phyloP scores from a whole-genome alignment of 2,113 vertebrate species.

The Alligator sinensis region DNA sequence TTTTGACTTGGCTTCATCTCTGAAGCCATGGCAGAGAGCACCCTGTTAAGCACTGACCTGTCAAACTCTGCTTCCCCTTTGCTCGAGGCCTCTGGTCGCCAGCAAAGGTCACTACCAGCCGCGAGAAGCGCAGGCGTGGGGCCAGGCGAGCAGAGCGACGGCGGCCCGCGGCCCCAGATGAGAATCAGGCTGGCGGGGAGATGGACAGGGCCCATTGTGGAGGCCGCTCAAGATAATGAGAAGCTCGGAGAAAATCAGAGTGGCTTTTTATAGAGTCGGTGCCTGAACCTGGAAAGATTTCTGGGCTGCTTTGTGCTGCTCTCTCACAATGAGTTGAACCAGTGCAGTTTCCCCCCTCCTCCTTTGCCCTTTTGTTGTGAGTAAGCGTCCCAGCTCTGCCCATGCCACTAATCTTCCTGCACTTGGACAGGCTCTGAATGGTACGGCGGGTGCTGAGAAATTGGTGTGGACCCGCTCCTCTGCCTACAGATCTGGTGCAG shows the following conservation, averaged over 20 bases:
- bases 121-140: rapidly evolving
- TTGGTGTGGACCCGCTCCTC: neutral
- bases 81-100: neutral
- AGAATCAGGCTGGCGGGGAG: neutral
- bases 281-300: neutral
- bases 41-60: neutral
- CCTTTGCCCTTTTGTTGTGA: neutral
- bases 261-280: neutral
- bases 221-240: neutral
- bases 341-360: neutral
- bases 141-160: neutral
- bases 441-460: neutral
- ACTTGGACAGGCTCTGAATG: neutral
- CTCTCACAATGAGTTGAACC: neutral
- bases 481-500: neutral
- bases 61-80: neutral
- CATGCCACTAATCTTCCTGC: neutral
- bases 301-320: neutral
- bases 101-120: neutral
- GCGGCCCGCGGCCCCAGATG: neutral
- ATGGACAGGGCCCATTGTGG: neutral
- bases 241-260: neutral
- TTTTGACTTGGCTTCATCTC: neutral
- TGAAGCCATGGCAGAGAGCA: neutral
- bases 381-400: neutral